These are phyloP conservation scores for Lepidocolaptes lacrymiger DNA, from an alignment of 2,797 vertebrate species.

Conservation along the genomic window DNA sequence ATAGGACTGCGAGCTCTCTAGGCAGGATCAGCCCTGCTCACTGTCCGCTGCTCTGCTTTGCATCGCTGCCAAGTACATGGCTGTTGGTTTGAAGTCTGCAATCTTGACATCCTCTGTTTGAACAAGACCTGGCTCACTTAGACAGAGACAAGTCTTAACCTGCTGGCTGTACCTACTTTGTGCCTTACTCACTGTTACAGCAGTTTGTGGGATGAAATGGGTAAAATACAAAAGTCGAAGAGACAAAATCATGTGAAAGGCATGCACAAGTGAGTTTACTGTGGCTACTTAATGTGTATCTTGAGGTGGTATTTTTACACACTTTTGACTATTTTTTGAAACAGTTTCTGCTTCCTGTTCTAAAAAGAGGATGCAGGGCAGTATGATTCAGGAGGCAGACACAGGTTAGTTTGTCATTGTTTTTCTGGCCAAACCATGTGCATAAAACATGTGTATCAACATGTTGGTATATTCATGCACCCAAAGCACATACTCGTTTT, in stretches of 20 bases:
- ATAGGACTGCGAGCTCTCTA: background rate
- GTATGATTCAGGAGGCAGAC: background rate
- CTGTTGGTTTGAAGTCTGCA: slow-evolving; percentile 6
- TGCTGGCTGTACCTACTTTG: background rate
- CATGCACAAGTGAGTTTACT: background rate
- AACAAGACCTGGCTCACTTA: background rate
- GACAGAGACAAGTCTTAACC: background rate
- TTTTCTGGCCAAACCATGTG: background rate
- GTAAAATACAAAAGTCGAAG: background rate
- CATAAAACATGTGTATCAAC: background rate
- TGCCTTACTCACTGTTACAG: background rate
- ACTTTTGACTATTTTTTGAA: background rate
- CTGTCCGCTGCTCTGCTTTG: slow-evolving; percentile 3
- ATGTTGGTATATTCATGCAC: background rate
- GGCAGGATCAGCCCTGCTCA: background rate
- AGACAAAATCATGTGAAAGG: background rate
- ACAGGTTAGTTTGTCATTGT: background rate
- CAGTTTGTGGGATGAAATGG: background rate
- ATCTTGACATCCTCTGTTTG: background rate
- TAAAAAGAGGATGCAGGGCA: background rate
- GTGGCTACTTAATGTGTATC: background rate
- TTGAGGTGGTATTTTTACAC: background rate
- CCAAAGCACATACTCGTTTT: background rate
- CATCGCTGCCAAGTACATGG: slow-evolving; percentile 1
- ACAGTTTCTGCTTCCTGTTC: background rate